phyloP scores from a whole-genome alignment of 2,888 invertebrate genomes.

The Eilema depressum region DNA sequence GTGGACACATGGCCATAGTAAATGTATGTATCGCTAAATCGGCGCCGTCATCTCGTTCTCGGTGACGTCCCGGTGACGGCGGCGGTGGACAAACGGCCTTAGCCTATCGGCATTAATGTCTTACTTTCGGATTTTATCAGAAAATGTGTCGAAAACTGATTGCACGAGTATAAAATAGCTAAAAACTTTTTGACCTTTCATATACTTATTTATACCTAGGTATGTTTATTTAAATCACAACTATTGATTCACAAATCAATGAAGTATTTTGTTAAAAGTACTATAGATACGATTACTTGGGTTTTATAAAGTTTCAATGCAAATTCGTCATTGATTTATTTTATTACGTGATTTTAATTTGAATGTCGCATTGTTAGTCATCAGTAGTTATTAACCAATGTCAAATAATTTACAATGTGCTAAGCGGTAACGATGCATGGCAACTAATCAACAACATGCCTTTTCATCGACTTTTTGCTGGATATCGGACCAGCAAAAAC shows the following conservation, averaged over 20 bases:
- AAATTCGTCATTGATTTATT: neutral
- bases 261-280: neutral
- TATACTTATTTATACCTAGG: too few species aligned
- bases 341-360: neutral
- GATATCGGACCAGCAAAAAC: neutral
- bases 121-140: neutral
- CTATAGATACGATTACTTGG: neutral
- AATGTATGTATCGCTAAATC: too few species aligned
- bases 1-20: too few species aligned
- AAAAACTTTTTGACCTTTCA: neutral
- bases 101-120: too few species aligned
- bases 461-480: neutral
- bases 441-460: neutral
- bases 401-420: neutral
- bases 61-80: too few species aligned
- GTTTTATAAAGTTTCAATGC: neutral
- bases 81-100: too few species aligned
- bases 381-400: neutral
- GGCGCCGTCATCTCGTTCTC: too few species aligned
- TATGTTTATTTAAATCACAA: neutral
- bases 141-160: neutral
- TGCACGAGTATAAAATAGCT: neutral
- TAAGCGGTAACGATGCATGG: neutral
- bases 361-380: neutral
- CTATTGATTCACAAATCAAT: neutral